phyloP scores from a whole-genome alignment of 2,888 invertebrate genomes.

The Heteropelma amictum region DNA sequence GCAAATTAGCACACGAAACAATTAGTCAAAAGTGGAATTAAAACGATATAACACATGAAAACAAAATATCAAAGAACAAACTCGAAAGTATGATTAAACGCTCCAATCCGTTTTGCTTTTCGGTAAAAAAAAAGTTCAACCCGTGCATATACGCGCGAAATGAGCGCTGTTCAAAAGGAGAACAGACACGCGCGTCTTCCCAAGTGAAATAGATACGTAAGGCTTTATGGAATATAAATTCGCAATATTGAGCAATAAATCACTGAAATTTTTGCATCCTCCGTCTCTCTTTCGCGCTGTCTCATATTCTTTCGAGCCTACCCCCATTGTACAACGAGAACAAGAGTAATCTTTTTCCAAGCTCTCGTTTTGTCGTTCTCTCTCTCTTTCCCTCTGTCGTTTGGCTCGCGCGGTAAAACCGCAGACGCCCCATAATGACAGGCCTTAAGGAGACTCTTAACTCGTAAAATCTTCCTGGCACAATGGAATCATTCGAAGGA shows the following conservation, averaged over 20 bases:
- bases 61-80: background rate
- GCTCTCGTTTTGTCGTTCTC: conserved; percentile 12
- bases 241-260: conserved; percentile 75
- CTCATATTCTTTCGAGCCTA: background rate
- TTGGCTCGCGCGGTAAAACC: conserved; percentile 59
- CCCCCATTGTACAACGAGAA: conserved; percentile 5
- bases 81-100: background rate
- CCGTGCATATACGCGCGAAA: background rate
- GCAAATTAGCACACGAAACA: no score
- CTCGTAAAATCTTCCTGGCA: conserved; percentile 76
- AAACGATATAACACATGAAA: background rate
- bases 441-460: conserved; percentile 70
- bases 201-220: conserved; percentile 76
- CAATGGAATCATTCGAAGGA: conserved; percentile 73
- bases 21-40: no score
- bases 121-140: background rate
- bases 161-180: background rate
- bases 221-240: conserved; percentile 74
- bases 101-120: no score
- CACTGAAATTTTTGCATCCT: conserved; percentile 66
- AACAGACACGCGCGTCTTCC: conserved; percentile 16
- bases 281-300: background rate
- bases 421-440: conserved; percentile 73
- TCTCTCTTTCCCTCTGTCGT: background rate
- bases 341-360: conserved; percentile 27